phyloP scores from a whole-genome alignment of 2,797 vertebrate genomes.

The Acanthopagrus latus region DNA sequence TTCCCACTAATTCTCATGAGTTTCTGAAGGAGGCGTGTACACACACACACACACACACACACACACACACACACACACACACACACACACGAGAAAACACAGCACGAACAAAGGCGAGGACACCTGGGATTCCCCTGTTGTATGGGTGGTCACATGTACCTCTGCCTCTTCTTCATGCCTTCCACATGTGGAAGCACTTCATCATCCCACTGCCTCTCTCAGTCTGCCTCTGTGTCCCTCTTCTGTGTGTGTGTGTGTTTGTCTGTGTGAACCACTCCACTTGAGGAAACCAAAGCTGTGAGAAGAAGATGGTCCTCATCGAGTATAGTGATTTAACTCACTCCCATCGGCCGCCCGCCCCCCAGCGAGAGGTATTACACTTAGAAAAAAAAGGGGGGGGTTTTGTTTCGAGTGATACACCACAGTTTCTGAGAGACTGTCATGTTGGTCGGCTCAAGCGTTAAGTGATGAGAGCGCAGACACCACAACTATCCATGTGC shows the following conservation, averaged over 20 bases:
- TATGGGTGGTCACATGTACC: constrained; percentile 82
- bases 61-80: neutral
- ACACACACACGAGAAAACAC: constrained; percentile 12
- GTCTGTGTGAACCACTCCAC: constrained; percentile 64
- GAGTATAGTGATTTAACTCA: constrained; percentile 25
- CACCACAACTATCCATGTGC: neutral
- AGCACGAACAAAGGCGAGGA: constrained; percentile 62
- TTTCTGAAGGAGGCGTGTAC: neutral
- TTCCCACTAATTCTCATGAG: constrained; percentile 20
- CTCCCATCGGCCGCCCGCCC: constrained; percentile 5
- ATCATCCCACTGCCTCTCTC: constrained; percentile 64
- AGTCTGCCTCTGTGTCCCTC: constrained; percentile 1
- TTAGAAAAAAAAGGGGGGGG: constrained; percentile 10
- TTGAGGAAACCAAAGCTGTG: constrained; percentile 50
- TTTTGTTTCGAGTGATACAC: constrained; percentile 10
- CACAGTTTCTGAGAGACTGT: constrained; percentile 8
- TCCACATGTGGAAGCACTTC: constrained; percentile 85
- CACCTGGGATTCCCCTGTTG: constrained; percentile 81
- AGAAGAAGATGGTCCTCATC: constrained; percentile 47
- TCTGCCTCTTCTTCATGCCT: constrained; percentile 74
- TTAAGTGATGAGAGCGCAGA: constrained; percentile 27
- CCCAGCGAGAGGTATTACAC: constrained; percentile 7
- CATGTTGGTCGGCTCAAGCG: constrained; percentile 25
- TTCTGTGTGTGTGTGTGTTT: neutral
- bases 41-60: neutral